Evolutionary conservation across 2,888 invertebrate species (phyloP), one percentile per base, ranked within the genome.

Genomic region (Hedychridium roseum): DNA sequence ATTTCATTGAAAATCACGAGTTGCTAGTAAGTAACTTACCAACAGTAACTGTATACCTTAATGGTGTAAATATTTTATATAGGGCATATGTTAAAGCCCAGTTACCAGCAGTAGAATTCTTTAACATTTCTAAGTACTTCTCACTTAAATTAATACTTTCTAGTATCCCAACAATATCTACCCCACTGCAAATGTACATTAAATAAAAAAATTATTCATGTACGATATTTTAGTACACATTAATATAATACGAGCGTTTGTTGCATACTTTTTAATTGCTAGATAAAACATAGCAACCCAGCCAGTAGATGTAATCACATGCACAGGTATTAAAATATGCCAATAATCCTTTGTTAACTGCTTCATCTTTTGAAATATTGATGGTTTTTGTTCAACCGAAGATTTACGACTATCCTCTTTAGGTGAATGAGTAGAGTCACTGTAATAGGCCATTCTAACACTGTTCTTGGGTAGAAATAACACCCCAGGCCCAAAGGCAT

Each of bases 271-370:
- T 79, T 87, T 86, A 6, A 93, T 91, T 64, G 89, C 80, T 73
- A 91, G 89, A 80, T 95, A 98, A 80, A 96, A 94, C 14, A 88
- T 82, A 11, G 89, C 91, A 78, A 91, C 88, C 97, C 97, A 99
- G 44, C 89, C 83, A 21, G 86, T 81, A 1, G 97, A 98, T 6
- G 96, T 96, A 12, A 87, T 85, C 37, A 91, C 73, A 80, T 99
- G 98, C 2, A 99, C 97, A 2, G 95, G 97, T 46, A 98, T 82
- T 46, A 97, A 81, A 43, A 98, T 91, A 80, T 98, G 96, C 93
- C 98, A 98, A 80, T 98, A 97, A 74, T 96, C 91, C 76, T 90
- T 91, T 74, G 93, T 93, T 89, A 97, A 92, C 71, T 89, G 83
- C 78, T 94, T 96, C 79, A 97, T 94, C 70, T 86, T 87, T 65